These are phyloP conservation scores for Athripsodes cinereus DNA, from an alignment of 2,888 invertebrate species.

Conservation along the genomic window DNA sequence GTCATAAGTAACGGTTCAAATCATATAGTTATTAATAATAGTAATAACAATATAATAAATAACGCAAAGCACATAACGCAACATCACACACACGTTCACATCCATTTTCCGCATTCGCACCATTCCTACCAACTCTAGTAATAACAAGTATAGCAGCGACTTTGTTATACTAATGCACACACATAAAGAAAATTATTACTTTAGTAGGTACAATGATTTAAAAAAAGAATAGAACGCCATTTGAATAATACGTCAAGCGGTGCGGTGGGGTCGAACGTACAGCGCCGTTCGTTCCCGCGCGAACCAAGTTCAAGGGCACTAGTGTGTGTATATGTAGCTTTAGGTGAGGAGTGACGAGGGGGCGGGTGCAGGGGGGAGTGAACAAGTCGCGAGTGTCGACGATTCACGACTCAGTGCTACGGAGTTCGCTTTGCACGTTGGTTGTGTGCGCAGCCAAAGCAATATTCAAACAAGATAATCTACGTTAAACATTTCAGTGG, in stretches of 20 bases:
- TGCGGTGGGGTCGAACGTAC: slow-evolving; percentile 21
- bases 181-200: not conserved
- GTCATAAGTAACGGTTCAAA: too few species aligned
- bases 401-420: slow-evolving; percentile 48
- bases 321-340: slow-evolving; percentile 9
- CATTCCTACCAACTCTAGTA: not conserved
- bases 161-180: too few species aligned
- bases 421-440: slow-evolving; percentile 53
- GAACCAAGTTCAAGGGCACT: slow-evolving; percentile 39
- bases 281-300: slow-evolving; percentile 32
- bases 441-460: slow-evolving; percentile 48
- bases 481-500: not conserved
- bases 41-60: too few species aligned
- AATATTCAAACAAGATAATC: not conserved
- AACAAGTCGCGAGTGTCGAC: slow-evolving; percentile 37
- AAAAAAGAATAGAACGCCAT: slow-evolving; percentile 21
- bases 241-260: slow-evolving; percentile 18
- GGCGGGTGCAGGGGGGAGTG: slow-evolving; percentile 37
- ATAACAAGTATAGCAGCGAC: too few species aligned
- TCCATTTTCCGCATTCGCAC: slow-evolving; percentile 10
- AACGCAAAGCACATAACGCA: too few species aligned
- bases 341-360: slow-evolving; percentile 24
- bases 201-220: not conserved
- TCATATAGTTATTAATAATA: too few species aligned
- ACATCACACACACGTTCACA: not conserved